These are phyloP conservation scores for Melinopterus prodromus DNA, from an alignment of 2,888 invertebrate genomes.

Conservation along the genomic window DNA sequence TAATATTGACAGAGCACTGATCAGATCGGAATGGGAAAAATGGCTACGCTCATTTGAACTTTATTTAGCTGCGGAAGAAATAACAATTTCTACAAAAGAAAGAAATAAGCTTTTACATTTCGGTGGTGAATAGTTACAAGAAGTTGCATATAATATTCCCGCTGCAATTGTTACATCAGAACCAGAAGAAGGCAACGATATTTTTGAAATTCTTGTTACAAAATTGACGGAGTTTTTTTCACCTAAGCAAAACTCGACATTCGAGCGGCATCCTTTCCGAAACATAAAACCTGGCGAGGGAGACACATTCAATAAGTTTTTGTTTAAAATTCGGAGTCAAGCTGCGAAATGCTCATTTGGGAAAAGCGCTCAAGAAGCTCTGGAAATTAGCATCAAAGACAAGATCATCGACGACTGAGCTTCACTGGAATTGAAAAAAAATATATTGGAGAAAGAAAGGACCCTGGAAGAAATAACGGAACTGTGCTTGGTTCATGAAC, in stretches of 20 bases:
- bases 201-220: no score
- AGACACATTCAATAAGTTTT: constrained; percentile 49
- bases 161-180: background rate
- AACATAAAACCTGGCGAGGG: constrained; percentile 45
- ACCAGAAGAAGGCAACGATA: no score
- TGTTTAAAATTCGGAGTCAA: constrained; percentile 48
- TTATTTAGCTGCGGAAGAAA: no score
- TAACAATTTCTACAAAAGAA: no score
- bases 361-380: constrained; percentile 40
- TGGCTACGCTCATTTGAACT: no score
- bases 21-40: no score
- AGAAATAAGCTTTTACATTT: no score
- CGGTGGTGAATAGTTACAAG: no score
- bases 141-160: background rate
- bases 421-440: constrained; percentile 43
- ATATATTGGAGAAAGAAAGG: constrained; percentile 43
- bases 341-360: constrained; percentile 49
- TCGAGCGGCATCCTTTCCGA: constrained; percentile 51
- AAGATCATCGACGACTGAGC: constrained; percentile 47
- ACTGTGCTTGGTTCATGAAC: constrained; percentile 41
- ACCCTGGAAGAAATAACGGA: constrained; percentile 45
- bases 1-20: no score
- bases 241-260: constrained; percentile 34
- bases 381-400: constrained; percentile 45
- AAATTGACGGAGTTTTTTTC: no score